A percentile compares a stretch with the other conserved stretches of the same genome.
Conservation (phyloP, 2,888 invertebrate genomes). For the Diarsia rubi region DNA sequence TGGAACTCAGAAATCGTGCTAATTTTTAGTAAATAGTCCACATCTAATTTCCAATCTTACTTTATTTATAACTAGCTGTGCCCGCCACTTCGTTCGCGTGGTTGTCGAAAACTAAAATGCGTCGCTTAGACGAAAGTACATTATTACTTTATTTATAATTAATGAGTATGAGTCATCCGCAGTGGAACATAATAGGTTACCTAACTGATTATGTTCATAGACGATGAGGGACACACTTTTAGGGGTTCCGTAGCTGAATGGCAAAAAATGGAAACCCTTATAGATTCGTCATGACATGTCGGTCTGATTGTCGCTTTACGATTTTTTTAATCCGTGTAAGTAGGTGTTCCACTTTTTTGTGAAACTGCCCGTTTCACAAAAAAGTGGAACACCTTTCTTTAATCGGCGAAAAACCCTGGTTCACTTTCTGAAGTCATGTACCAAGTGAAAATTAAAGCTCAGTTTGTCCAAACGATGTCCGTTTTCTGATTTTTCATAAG, state of each 20-base stretch:
- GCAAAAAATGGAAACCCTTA: too few relatives aligned
- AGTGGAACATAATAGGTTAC: neutral
- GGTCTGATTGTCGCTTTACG: too few relatives aligned
- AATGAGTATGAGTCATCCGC: neutral
- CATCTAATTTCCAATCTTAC: neutral
- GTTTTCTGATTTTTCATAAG: neutral
- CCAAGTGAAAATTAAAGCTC: neutral
- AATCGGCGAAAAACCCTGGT: neutral
- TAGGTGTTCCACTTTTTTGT: neutral
- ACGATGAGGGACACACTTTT: neutral
- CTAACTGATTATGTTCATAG: neutral
- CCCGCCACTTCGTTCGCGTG: too few relatives aligned
- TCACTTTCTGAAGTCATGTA: neutral
- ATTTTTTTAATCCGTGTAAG: too few relatives aligned
- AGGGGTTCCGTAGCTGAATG: too few relatives aligned
- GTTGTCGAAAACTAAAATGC: too few relatives aligned
- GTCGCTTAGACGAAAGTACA: too few relatives aligned
- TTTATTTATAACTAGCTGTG: too few relatives aligned
- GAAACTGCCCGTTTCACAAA: neutral
- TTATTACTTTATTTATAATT: too few relatives aligned
- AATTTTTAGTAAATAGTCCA: neutral
- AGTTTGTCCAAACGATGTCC: neutral
- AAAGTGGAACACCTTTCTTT: too few relatives aligned
- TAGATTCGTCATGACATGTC: too few relatives aligned
- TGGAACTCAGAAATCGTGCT: slow-evolving; percentile 23